A percentile compares a stretch with the other conserved stretches of the same genome.
Conservation (phyloP, 2,888 invertebrate species). For the Ceratothoa steindachneri region DNA sequence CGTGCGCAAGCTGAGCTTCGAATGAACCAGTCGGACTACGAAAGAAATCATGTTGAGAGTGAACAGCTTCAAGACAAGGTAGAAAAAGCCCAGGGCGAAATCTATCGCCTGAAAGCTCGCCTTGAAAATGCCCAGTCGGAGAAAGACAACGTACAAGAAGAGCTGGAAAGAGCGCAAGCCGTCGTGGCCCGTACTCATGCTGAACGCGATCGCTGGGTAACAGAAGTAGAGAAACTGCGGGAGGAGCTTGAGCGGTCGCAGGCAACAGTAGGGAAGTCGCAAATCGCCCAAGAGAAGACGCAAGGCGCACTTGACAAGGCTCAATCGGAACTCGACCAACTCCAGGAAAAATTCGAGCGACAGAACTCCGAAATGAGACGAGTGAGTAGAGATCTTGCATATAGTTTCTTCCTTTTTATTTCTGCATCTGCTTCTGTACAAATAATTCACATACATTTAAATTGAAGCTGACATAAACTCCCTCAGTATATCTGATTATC, state of each 20-base stretch:
- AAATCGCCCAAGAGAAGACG: conserved; percentile 84
- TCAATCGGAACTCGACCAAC: conserved; percentile 82
- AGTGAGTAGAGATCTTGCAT: conserved; percentile 60
- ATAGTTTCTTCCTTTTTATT: background rate
- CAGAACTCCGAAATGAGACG: conserved; percentile 74
- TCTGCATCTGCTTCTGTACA: too few relatives aligned
- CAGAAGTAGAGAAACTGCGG: conserved; percentile 68
- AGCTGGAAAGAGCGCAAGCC: conserved; percentile 80
- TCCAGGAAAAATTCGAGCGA: conserved; percentile 83
- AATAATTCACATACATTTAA: too few relatives aligned
- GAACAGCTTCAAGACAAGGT: conserved; percentile 83
- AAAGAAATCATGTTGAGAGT: conserved; percentile 76
- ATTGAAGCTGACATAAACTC: too few relatives aligned
- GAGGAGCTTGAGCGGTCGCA: conserved; percentile 85
- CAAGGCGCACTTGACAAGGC: conserved; percentile 83
- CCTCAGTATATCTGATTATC: too few relatives aligned
- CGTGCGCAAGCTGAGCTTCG: conserved; percentile 83
- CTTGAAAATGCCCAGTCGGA: conserved; percentile 92
- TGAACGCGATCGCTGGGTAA: conserved; percentile 48
- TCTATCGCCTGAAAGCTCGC: conserved; percentile 86
- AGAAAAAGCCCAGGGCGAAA: conserved; percentile 91
- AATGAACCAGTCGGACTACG: conserved; percentile 86
- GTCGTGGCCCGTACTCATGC: conserved; percentile 58
- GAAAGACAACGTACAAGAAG: conserved; percentile 85
- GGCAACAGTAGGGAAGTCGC: conserved; percentile 52